Evolutionary conservation across 1,140 invertebrate genomes (phyloP).

Genomic region (Drosophila pseudoananassae): DNA sequence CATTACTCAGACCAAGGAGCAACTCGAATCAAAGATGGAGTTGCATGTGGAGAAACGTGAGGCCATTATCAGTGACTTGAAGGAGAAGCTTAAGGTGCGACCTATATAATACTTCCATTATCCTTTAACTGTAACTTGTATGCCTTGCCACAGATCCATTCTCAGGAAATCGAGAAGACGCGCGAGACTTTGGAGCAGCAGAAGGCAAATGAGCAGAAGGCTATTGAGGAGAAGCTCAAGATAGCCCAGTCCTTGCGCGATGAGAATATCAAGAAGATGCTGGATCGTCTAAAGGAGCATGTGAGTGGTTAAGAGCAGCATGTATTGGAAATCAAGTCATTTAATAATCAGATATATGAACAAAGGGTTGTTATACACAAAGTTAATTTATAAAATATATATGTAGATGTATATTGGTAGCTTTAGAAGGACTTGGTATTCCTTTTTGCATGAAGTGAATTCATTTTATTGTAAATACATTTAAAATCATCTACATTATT

Average conservation of each 20-base stretch:
- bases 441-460: too few relatives aligned
- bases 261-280: conserved; percentile 94
- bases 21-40: conserved; percentile 95
- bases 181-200: conserved; percentile 92
- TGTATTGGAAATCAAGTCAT: neutral
- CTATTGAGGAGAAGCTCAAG: conserved; percentile 93
- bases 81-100: conserved; percentile 93
- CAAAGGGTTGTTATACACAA: neutral
- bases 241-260: conserved; percentile 93
- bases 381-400: too few relatives aligned
- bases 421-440: too few relatives aligned
- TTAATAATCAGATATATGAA: neutral
- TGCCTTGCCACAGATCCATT: conserved; percentile 85
- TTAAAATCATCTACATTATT: too few relatives aligned
- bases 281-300: conserved; percentile 94
- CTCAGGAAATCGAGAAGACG: conserved; percentile 93
- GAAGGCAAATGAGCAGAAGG: conserved; percentile 91
- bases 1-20: conserved; percentile 92
- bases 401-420: too few relatives aligned
- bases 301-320: conserved; percentile 85
- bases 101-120: conserved; percentile 58
- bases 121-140: too few relatives aligned
- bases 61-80: conserved; percentile 93
- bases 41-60: conserved; percentile 94
- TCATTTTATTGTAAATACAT: too few relatives aligned